Conservation (phyloP, 2,113 vertebrate genomes). For the Calidris pugnax region DNA sequence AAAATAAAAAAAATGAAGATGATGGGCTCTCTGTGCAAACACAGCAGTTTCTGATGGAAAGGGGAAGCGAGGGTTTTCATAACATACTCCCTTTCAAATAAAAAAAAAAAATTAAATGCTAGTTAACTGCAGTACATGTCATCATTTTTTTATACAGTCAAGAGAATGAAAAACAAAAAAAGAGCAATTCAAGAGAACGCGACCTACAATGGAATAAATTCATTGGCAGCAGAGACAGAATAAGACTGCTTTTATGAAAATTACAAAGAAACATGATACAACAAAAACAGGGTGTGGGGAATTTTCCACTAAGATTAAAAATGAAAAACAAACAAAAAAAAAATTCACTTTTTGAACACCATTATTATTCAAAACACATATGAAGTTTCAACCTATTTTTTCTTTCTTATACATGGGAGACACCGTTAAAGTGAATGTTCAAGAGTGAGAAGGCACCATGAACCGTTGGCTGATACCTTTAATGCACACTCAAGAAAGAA, state of each 20-base stretch:
- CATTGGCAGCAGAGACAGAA: constrained; percentile 57
- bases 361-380: constrained; percentile 64
- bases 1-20: constrained; percentile 35
- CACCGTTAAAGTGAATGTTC: constrained; percentile 56
- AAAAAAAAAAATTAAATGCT: constrained; percentile 48
- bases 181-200: constrained; percentile 53
- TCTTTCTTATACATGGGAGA: constrained; percentile 52
- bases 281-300: constrained; percentile 2
- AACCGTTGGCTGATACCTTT: constrained; percentile 51
- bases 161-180: constrained; percentile 27
- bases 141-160: constrained; percentile 54
- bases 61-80: neutral
- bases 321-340: constrained; percentile 28
- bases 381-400: constrained; percentile 35
- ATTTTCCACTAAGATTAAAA: constrained; percentile 50
- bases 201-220: constrained; percentile 71
- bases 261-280: constrained; percentile 52
- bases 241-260: constrained; percentile 60
- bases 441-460: constrained; percentile 48
- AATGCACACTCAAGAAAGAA: constrained; percentile 63
- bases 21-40: constrained; percentile 39
- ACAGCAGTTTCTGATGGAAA: constrained; percentile 5
- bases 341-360: constrained; percentile 54
- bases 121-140: constrained; percentile 56
- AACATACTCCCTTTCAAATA: constrained; percentile 55